Evolutionary conservation across 2,113 vertebrate species (phyloP).

Genomic region (Platycercus adscitus): DNA sequence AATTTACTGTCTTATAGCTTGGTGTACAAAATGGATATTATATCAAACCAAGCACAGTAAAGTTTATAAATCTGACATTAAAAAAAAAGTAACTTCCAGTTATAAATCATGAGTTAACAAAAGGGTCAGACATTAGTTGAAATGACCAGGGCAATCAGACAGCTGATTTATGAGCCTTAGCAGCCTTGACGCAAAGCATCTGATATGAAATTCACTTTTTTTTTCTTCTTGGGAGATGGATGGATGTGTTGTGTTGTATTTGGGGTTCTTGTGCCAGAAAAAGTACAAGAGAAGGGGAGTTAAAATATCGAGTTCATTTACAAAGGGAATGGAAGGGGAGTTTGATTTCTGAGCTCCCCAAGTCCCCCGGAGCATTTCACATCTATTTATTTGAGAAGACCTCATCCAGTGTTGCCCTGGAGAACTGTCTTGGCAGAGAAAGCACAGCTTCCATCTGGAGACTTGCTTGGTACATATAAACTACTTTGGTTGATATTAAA

Average conservation of each 20-base stretch:
- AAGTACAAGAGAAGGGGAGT: not conserved
- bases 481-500: not conserved
- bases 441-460: constrained; percentile 24
- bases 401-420: not conserved
- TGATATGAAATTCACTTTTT: constrained; percentile 22
- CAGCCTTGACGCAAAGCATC: constrained; percentile 40
- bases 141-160: constrained; percentile 60
- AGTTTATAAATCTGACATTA: constrained; percentile 73
- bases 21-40: constrained; percentile 64
- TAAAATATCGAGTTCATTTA: not conserved
- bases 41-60: constrained; percentile 64
- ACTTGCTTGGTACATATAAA: not conserved
- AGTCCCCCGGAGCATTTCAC: not conserved
- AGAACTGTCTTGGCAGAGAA: constrained; percentile 24
- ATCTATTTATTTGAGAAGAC: constrained; percentile 14
- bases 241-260: constrained; percentile 3
- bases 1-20: constrained; percentile 72
- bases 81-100: constrained; percentile 51
- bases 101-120: constrained; percentile 72
- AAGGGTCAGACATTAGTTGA: constrained; percentile 57
- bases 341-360: not conserved
- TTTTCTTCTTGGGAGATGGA: constrained; percentile 23
- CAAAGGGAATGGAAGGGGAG: not conserved
- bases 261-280: not conserved
- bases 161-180: constrained; percentile 61